These are phyloP conservation scores for Montifringilla adamsi DNA, from an alignment of 2,113 vertebrate species.

Conservation along the genomic window DNA sequence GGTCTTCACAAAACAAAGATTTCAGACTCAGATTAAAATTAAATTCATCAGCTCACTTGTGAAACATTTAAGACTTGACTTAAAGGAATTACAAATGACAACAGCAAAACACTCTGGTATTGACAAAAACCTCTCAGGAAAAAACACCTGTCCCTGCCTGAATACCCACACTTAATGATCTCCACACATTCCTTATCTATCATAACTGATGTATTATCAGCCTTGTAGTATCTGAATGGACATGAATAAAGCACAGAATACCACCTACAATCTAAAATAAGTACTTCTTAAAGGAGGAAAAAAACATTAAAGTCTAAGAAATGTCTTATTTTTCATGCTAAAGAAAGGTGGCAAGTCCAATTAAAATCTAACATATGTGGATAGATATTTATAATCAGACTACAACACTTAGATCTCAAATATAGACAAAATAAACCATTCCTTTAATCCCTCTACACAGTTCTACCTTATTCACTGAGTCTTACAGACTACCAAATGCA, in stretches of 20 bases:
- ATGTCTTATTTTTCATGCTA: not conserved
- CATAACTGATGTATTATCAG: not conserved
- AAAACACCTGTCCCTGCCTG: not conserved
- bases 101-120: not conserved
- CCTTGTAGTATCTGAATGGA: not conserved
- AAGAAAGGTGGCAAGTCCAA: not conserved
- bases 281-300: not conserved
- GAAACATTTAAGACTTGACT: not conserved
- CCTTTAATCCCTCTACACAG: not conserved
- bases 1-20: not conserved
- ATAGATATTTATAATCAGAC: not conserved
- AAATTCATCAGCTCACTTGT: not conserved
- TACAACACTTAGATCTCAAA: not conserved
- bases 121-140: not conserved
- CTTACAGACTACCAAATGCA: not conserved
- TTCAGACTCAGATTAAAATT: not conserved
- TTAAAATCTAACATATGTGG: not conserved
- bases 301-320: not conserved
- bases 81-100: not conserved
- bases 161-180: not conserved
- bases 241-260: not conserved
- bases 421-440: not conserved
- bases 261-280: not conserved
- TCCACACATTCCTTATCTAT: not conserved
- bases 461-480: not conserved